phyloP scores from a whole-genome alignment of 2,797 vertebrate species.

The Semotilus atromaculatus region DNA sequence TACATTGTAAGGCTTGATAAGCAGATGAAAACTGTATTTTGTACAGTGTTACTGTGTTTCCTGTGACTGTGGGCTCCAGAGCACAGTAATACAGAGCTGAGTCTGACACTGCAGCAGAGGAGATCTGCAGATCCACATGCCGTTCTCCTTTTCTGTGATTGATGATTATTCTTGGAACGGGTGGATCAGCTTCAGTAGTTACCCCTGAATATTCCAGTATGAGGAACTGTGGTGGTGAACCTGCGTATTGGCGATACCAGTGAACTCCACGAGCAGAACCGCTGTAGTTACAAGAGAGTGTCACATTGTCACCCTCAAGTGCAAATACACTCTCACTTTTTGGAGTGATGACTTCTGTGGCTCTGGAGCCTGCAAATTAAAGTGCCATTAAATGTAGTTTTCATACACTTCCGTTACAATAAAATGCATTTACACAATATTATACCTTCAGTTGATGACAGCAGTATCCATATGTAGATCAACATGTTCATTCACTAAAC shows the following conservation, averaged over 20 bases:
- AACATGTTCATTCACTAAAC: background rate
- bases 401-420: too few relatives aligned
- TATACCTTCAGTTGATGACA: background rate
- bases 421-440: background rate
- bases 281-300: background rate
- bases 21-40: background rate
- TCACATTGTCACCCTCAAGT: too few relatives aligned
- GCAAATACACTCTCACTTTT: background rate
- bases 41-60: background rate
- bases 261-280: background rate
- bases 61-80: conserved; percentile 8
- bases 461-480: background rate
- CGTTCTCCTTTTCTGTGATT: background rate
- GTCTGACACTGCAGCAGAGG: conserved; percentile 29
- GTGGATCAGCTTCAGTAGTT: background rate
- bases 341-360: background rate
- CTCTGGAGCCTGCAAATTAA: background rate
- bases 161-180: background rate
- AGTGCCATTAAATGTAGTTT: background rate
- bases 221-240: background rate
- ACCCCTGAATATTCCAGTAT: background rate
- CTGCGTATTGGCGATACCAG: background rate
- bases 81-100: conserved; percentile 32
- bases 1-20: background rate
- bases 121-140: conserved; percentile 8